Percentiles rank a stretch among this genome's conserved stretches.
Conservation (phyloP, 2,797 vertebrate species). For the Pelobates cultripes region DNA sequence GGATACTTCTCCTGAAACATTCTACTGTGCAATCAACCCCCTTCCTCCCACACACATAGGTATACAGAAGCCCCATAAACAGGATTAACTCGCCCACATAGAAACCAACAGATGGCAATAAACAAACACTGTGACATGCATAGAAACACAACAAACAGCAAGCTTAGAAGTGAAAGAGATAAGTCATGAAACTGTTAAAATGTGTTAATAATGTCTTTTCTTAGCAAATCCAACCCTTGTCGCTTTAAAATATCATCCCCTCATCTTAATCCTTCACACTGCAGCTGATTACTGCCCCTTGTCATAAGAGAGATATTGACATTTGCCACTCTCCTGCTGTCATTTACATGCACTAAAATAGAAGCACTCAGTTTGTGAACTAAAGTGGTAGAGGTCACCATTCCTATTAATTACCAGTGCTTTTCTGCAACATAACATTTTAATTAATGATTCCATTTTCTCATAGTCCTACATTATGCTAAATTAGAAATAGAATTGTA, state of each 20-base stretch:
- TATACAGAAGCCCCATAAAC: slow-evolving; percentile 40
- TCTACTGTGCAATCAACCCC: slow-evolving; percentile 18
- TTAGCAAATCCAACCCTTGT: neutral
- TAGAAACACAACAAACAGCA: slow-evolving; percentile 1
- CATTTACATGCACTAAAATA: neutral
- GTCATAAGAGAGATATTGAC: neutral
- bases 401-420: no score
- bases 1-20: slow-evolving; percentile 4
- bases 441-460: no score
- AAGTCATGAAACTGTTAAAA: neutral
- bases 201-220: neutral
- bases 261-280: neutral
- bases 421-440: no score
- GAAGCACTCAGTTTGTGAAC: neutral
- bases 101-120: slow-evolving; percentile 41
- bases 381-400: neutral
- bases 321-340: neutral
- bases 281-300: neutral
- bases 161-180: neutral
- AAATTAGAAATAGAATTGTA: no score
- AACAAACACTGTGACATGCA: slow-evolving; percentile 24
- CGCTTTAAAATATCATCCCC: neutral
- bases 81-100: slow-evolving; percentile 34
- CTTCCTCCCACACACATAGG: slow-evolving; percentile 31
- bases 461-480: no score